Conservation (phyloP, 2,113 vertebrate genomes). For the Cairina moschata region DNA sequence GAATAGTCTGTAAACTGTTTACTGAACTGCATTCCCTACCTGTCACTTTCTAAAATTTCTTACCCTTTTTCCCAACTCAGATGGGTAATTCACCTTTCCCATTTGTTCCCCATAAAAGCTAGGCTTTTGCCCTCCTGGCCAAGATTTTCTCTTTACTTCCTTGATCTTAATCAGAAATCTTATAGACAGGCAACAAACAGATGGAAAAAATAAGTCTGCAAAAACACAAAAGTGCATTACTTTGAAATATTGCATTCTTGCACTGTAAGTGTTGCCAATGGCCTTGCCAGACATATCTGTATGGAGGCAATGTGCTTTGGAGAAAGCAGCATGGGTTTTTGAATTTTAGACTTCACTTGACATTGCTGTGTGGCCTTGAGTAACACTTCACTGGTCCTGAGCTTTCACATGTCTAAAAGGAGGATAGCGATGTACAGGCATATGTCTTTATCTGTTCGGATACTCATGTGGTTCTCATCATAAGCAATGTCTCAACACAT, state of each 20-base stretch:
- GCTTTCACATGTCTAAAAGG: neutral
- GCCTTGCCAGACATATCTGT: neutral
- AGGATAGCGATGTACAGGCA: neutral
- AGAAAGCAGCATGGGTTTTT: slow-evolving; percentile 18
- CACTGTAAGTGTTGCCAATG: neutral
- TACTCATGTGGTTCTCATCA: neutral
- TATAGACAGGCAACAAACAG: slow-evolving; percentile 25
- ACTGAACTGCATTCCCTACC: neutral
- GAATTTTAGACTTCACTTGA: slow-evolving; percentile 30
- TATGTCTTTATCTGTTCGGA: neutral
- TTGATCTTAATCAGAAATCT: slow-evolving; percentile 43
- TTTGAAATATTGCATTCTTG: slow-evolving; percentile 49
- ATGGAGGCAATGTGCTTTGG: neutral
- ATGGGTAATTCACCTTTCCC: neutral
- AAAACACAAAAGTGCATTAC: neutral
- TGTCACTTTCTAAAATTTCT: slow-evolving; percentile 32
- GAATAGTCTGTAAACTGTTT: neutral
- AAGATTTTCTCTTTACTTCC: slow-evolving; percentile 38
- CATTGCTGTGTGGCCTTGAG: neutral
- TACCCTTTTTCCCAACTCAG: neutral
- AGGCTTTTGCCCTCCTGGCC: slow-evolving; percentile 4
- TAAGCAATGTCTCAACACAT: neutral
- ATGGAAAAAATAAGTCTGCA: slow-evolving; percentile 36
- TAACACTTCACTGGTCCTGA: neutral
- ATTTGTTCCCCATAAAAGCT: slow-evolving; percentile 39